Base-by-base conservation (phyloP, 2,888 invertebrate genomes). In the Ochropleura plecta region DNA sequence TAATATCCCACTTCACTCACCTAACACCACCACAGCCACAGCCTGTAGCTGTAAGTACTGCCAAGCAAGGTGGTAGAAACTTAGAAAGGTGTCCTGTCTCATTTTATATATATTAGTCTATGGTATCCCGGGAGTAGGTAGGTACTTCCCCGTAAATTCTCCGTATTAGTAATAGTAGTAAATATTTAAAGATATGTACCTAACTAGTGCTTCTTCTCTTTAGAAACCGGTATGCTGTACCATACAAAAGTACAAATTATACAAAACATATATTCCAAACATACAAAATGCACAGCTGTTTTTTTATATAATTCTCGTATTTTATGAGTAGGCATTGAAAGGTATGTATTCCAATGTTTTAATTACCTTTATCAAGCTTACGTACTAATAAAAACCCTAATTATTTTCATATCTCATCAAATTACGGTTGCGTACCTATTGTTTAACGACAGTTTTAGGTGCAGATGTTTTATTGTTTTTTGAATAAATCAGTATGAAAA, bases 371-470 rank as follows among this genome's bases (percentile, higher is more conserved):
- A 75, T 70, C 62, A 83, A 59, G 16, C n/a, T 51, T 69, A 59
- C n/a, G 51, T 69, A 66, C 18, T 49, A 79, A 60, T 84, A 64
- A 69, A 83, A 78, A 70, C 42, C 51, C 30, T 73, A 75, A 84
- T 77, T 78, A 71, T 79, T 76, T 78, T 79, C 79, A 65, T 59
- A 77, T 80, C 71, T 66, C 67, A 75, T 74, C 59, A 78, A 79
- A 78, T 78, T 76, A 71, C 48, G 76, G 44, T 77, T 79, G 76
- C 76, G 68, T 51, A n/a, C n/a, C n/a, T n/a, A 49, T 46, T 72
- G 62, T 69, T 76, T 88, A 74, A 80, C 76, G 74, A 73, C 64
- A 40, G 69, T 76, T 73, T 84, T 79, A 78, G n/a, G n/a, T n/a
- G n/a, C 64, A 59, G 51, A 73, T 71, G 51, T 73, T 67, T 77